Percentiles rank a stretch among this genome's conserved stretches.
Conservation (phyloP, 2,888 invertebrate genomes). For the Dicroscelio sp. region DNA sequence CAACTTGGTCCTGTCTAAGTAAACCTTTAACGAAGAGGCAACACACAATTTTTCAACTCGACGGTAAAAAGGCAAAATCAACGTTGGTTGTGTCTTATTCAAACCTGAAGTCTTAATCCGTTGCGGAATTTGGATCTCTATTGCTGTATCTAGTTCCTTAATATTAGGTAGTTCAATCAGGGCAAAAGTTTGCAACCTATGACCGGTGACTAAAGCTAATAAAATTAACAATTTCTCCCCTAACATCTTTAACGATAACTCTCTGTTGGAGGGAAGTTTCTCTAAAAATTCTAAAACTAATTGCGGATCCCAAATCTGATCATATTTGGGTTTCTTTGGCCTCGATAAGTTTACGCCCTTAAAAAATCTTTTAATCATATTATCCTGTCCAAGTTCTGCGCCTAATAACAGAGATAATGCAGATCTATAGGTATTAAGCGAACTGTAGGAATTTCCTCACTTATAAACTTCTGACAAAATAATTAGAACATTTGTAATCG, state of each 20-base stretch:
- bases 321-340: conserved; percentile 52
- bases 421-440: conserved; percentile 52
- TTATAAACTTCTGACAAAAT: conserved; percentile 38
- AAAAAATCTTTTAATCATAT: conserved; percentile 51
- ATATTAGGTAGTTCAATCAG: conserved; percentile 47
- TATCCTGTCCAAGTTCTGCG: conserved; percentile 34
- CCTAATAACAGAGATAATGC: conserved; percentile 50
- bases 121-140: conserved; percentile 43
- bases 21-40: conserved; percentile 26
- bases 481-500: neutral
- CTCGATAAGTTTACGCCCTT: conserved; percentile 30
- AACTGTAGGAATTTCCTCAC: conserved; percentile 9
- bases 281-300: conserved; percentile 53
- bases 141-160: neutral
- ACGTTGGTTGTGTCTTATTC: conserved; percentile 16
- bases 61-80: conserved; percentile 18
- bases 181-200: conserved; percentile 49
- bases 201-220: conserved; percentile 53
- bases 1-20: conserved; percentile 34
- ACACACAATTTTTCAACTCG: conserved; percentile 47
- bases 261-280: conserved; percentile 32
- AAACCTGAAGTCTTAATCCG: conserved; percentile 52
- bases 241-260: conserved; percentile 47
- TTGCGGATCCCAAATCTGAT: conserved; percentile 59
- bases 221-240: conserved; percentile 43